Evolutionary conservation across 1,140 invertebrate species (phyloP).

Genomic region (Drosophila pseudoananassae): DNA sequence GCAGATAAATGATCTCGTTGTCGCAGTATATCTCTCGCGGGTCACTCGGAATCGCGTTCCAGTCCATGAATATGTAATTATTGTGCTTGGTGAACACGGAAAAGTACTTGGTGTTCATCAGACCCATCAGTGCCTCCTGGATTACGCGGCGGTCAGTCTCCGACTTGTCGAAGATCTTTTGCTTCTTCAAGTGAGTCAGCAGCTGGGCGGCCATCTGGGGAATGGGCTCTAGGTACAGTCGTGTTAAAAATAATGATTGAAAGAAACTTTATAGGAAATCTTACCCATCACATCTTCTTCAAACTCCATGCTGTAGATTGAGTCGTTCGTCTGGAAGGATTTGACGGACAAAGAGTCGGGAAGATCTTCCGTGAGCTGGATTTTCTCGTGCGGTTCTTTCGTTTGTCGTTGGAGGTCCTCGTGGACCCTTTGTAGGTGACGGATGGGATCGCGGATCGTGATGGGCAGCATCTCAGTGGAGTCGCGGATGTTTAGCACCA

Average conservation of each 20-base stretch:
- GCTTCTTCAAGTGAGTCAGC: slow-evolving; percentile 52
- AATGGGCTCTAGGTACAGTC: slow-evolving; percentile 41
- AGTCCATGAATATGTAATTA: slow-evolving; percentile 76
- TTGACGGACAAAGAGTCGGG: slow-evolving; percentile 23
- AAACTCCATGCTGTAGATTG: slow-evolving; percentile 62
- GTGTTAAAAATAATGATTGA: too few species aligned
- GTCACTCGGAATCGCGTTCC: slow-evolving; percentile 73
- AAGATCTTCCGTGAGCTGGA: not conserved
- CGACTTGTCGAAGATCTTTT: slow-evolving; percentile 69
- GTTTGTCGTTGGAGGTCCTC: slow-evolving; percentile 36
- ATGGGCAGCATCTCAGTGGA: slow-evolving; percentile 63
- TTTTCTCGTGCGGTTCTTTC: not conserved
- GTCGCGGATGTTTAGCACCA: slow-evolving; percentile 68
- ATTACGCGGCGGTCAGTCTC: slow-evolving; percentile 72
- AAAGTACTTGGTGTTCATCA: slow-evolving; percentile 67
- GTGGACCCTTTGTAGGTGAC: slow-evolving; percentile 47
- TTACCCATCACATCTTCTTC: slow-evolving; percentile 67
- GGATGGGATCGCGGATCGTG: slow-evolving; percentile 68
- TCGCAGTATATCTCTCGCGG: slow-evolving; percentile 69
- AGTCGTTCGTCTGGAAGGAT: slow-evolving; percentile 26
- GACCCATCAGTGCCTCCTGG: slow-evolving; percentile 49
- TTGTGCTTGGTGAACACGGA: slow-evolving; percentile 59
- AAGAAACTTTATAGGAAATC: not conserved
- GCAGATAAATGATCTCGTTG: slow-evolving; percentile 70
- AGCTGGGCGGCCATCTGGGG: slow-evolving; percentile 49